These are phyloP conservation scores for Leptatherina wallacei DNA, from an alignment of 2,797 vertebrate genomes.

Conservation along the genomic window DNA sequence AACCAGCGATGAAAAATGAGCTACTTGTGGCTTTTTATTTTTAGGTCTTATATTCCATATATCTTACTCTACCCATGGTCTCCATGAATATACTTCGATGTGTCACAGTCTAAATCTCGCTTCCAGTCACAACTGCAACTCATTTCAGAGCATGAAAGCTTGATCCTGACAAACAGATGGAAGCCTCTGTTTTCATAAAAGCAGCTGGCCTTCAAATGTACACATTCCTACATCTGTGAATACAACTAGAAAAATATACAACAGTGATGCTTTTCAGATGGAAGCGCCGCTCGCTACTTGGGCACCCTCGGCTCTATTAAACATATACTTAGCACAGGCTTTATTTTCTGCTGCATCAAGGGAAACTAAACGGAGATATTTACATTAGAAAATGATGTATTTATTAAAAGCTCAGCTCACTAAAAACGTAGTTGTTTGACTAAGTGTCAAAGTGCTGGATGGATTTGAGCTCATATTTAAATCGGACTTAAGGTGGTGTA, in stretches of 20 bases:
- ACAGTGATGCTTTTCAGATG: constrained; percentile 50
- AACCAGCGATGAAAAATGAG: constrained; percentile 12
- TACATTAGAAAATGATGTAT: constrained; percentile 55
- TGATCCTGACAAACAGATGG: constrained; percentile 55
- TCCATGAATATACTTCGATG: constrained; percentile 16
- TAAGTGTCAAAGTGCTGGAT: constrained; percentile 36
- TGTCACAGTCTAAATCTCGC: constrained; percentile 34
- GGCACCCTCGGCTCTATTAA: constrained; percentile 50
- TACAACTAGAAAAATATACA: constrained; percentile 56
- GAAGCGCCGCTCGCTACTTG: constrained; percentile 40
- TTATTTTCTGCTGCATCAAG: constrained; percentile 43
- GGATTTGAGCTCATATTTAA: constrained; percentile 27
- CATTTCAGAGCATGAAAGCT: constrained; percentile 54
- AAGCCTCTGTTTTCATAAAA: constrained; percentile 51
- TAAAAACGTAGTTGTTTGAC: constrained; percentile 32
- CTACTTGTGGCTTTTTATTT: neutral
- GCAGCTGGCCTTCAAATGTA: constrained; percentile 56
- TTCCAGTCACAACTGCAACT: constrained; percentile 41
- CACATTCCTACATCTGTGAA: constrained; percentile 63
- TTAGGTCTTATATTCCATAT: neutral
- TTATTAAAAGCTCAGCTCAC: constrained; percentile 44
- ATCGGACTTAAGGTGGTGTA: constrained; percentile 11
- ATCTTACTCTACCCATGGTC: neutral
- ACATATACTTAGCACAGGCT: constrained; percentile 44
- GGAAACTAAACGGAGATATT: constrained; percentile 50